Percentiles rank a stretch among this genome's conserved stretches.
phyloP scores from a whole-genome alignment of 1,140 invertebrate genomes.

The Pomacea maculata region DNA sequence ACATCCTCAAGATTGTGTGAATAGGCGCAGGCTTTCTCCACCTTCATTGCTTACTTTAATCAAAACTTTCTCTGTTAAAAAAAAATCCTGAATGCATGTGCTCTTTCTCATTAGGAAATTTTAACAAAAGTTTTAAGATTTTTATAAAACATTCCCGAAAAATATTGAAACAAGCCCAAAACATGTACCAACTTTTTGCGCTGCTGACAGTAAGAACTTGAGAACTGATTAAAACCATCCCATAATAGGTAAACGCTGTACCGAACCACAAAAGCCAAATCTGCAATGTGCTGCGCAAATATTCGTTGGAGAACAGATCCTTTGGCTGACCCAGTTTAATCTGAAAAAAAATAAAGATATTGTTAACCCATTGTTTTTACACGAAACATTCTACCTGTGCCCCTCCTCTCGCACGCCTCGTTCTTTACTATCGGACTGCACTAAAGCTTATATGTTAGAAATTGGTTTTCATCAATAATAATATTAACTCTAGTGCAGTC shows the following conservation, averaged over 20 bases:
- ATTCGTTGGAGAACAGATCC: conserved; percentile 56
- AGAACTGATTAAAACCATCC: conserved; percentile 92
- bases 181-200: conserved; percentile 24
- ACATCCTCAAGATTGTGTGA: too few species aligned
- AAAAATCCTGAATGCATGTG: too few species aligned
- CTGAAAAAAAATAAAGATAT: conserved; percentile 25
- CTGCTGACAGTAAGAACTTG: conserved; percentile 79
- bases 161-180: too few species aligned
- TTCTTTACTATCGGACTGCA: background rate
- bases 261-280: conserved; percentile 78
- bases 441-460: background rate
- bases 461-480: background rate
- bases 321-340: conserved; percentile 40
- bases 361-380: background rate
- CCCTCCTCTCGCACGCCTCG: background rate
- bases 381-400: too few species aligned
- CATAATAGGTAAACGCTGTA: conserved; percentile 95
- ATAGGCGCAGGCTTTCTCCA: too few species aligned
- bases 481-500: too few species aligned
- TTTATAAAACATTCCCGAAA: too few species aligned
- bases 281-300: conserved; percentile 53
- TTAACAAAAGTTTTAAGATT: too few species aligned
- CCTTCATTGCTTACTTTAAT: too few species aligned
- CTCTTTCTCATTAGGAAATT: too few species aligned
- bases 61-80: too few species aligned